These are phyloP conservation scores for Hepsetus odoe DNA, from an alignment of 2,113 vertebrate species.

Conservation along the genomic window DNA sequence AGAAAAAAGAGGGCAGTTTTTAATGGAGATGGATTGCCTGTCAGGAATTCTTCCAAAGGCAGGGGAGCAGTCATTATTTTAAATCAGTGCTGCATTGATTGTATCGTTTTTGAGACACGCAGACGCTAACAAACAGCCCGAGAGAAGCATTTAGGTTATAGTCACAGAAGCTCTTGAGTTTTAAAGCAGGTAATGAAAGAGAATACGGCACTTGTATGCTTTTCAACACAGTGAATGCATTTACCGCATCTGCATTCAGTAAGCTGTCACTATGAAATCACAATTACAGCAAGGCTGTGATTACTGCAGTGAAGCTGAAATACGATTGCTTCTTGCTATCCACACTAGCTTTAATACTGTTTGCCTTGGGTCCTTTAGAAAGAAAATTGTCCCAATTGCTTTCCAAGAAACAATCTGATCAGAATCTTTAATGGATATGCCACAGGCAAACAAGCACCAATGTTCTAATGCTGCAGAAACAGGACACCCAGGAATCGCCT, in stretches of 20 bases:
- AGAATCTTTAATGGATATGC: slow-evolving; percentile 33
- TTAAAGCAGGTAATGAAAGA: slow-evolving; percentile 24
- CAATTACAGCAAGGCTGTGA: background rate
- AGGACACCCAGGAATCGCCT: slow-evolving; percentile 21
- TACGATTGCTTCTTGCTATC: slow-evolving; percentile 8
- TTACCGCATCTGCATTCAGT: slow-evolving; percentile 11
- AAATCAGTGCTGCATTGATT: slow-evolving; percentile 32
- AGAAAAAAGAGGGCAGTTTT: background rate
- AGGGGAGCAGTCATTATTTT: slow-evolving; percentile 35
- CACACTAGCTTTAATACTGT: background rate
- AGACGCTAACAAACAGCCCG: slow-evolving; percentile 9
- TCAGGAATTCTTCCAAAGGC: slow-evolving; percentile 27
- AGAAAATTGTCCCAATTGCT: slow-evolving; percentile 35
- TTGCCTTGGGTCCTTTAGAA: slow-evolving; percentile 12
- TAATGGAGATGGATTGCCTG: slow-evolving; percentile 45
- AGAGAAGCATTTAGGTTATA: background rate
- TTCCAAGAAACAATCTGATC: slow-evolving; percentile 34
- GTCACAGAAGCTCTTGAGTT: background rate
- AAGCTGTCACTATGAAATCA: slow-evolving; percentile 24
- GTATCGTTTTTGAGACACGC: slow-evolving; percentile 28
- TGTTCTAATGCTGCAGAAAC: slow-evolving; percentile 20
- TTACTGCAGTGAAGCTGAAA: slow-evolving; percentile 3
- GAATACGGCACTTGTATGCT: background rate
- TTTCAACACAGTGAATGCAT: background rate
- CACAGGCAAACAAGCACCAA: slow-evolving; percentile 9